These are phyloP conservation scores for Phaonia tiefii DNA, from an alignment of 2,888 invertebrate species.

Conservation along the genomic window DNA sequence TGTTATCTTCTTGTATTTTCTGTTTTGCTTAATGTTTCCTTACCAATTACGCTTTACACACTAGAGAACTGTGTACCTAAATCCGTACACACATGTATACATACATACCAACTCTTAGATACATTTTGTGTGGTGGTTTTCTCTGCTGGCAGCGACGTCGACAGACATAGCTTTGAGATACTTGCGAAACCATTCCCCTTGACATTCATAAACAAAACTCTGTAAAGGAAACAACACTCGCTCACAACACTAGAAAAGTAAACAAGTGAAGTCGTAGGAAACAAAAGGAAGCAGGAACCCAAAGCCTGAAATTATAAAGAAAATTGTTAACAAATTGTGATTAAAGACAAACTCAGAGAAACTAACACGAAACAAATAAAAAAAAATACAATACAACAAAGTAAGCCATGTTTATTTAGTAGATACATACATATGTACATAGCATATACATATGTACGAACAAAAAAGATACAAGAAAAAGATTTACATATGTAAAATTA, in stretches of 20 bases:
- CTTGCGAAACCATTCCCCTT: conserved; percentile 62
- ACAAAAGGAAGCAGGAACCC: conserved; percentile 23
- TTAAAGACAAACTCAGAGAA: background rate
- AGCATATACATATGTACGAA: no score
- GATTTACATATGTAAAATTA: no score
- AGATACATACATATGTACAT: no score
- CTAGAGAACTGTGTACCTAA: background rate
- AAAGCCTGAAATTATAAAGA: background rate
- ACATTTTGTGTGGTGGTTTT: conserved; percentile 10
- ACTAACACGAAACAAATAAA: no score
- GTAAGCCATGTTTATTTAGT: background rate
- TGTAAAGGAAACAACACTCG: conserved; percentile 60
- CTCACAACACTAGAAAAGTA: background rate
- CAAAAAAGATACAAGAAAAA: background rate
- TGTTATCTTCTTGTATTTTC: background rate
- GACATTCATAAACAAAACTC: conserved; percentile 67
- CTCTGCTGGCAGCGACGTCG: background rate
- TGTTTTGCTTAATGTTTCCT: conserved; percentile 35
- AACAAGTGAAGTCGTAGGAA: background rate
- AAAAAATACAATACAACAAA: background rate
- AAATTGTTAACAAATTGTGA: conserved; percentile 1
- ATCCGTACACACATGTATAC: conserved; percentile 4
- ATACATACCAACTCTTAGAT: conserved; percentile 1
- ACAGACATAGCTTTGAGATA: conserved; percentile 51
- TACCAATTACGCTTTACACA: conserved; percentile 35